Percentiles rank a stretch among this genome's conserved stretches.
Conservation (phyloP, 2,797 vertebrate species). For the Chaetodon trifasciatus region DNA sequence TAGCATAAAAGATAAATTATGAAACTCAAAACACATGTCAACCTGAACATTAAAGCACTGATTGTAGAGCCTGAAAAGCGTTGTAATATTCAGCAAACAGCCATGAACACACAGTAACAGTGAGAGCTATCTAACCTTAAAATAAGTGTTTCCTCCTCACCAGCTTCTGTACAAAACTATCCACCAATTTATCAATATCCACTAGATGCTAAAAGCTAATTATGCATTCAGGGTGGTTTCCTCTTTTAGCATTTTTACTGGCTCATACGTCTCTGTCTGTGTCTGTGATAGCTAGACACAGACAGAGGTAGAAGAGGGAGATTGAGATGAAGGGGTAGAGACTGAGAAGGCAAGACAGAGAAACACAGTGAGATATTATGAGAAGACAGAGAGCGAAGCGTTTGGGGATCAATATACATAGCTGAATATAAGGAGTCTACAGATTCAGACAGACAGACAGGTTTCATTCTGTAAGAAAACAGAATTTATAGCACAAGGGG, state of each 20-base stretch:
- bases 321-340: constrained; percentile 25
- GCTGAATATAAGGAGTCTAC: constrained; percentile 47
- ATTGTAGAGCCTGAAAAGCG: too few relatives aligned
- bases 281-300: not conserved
- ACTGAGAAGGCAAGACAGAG: constrained; percentile 19
- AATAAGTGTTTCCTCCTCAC: not conserved
- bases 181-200: not conserved
- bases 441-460: constrained; percentile 30
- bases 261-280: not conserved
- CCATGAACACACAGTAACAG: too few relatives aligned
- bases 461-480: constrained; percentile 47
- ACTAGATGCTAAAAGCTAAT: not conserved
- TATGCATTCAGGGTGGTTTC: not conserved
- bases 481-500: constrained; percentile 33
- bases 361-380: constrained; percentile 26
- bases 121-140: too few relatives aligned
- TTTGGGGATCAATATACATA: constrained; percentile 50
- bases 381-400: constrained; percentile 16
- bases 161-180: not conserved
- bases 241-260: constrained; percentile 22
- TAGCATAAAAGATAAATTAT: too few relatives aligned
- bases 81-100: too few relatives aligned
- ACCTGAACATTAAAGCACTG: too few relatives aligned
- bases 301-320: constrained; percentile 5
- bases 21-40: too few relatives aligned